Conservation (phyloP, 1,140 invertebrate species). For the Diorhabda carinulata region DNA sequence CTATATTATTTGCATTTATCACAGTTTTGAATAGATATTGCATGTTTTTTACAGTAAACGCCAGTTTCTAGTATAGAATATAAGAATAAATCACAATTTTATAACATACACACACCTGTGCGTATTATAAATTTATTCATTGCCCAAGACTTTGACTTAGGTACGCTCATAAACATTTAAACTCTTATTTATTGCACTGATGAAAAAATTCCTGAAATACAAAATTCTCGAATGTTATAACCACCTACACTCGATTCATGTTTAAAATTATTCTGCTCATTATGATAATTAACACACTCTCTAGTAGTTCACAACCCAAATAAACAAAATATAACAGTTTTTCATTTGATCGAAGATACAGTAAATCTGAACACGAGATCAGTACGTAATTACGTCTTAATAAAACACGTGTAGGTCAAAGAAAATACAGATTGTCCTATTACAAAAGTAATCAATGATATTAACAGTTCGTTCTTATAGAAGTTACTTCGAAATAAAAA, state of each 20-base stretch:
- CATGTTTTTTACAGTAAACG: too few relatives aligned
- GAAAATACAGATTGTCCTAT: neutral
- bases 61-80: too few relatives aligned
- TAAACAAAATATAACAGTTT: neutral
- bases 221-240: neutral
- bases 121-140: too few relatives aligned
- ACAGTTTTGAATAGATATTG: too few relatives aligned
- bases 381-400: neutral
- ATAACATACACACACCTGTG: too few relatives aligned
- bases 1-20: too few relatives aligned
- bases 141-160: too few relatives aligned
- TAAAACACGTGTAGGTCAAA: neutral
- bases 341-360: neutral
- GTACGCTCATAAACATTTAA: too few relatives aligned
- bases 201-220: neutral
- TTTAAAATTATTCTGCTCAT: neutral
- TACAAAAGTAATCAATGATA: too few relatives aligned
- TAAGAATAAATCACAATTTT: too few relatives aligned
- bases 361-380: neutral
- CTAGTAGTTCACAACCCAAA: slow-evolving; percentile 2
- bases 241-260: neutral
- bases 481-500: too few relatives aligned
- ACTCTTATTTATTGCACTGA: neutral
- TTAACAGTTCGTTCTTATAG: too few relatives aligned
- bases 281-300: neutral